Percentiles rank a stretch among this genome's conserved stretches.
Evolutionary conservation across 1,140 invertebrate species (phyloP).

Genomic region (Bombus ignitus): DNA sequence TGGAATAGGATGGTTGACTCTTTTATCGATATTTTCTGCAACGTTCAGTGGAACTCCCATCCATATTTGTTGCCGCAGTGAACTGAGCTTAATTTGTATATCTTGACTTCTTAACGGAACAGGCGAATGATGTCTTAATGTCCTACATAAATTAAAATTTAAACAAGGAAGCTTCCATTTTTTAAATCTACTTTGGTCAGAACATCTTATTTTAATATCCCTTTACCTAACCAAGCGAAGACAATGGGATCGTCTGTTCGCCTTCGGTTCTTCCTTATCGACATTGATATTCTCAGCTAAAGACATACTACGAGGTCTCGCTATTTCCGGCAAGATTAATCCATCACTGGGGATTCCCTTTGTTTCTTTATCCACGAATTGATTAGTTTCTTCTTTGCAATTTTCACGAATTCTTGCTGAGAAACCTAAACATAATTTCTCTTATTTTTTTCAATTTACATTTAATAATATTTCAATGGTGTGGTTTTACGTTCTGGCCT

Average conservation of each 20-base stretch:
- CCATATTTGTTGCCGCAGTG: constrained; percentile 85
- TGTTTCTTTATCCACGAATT: constrained; percentile 33
- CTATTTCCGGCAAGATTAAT: constrained; percentile 68
- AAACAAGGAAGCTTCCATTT: background rate
- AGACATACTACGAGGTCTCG: constrained; percentile 82
- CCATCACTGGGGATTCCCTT: background rate
- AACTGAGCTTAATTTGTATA: constrained; percentile 83
- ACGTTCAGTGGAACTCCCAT: constrained; percentile 76
- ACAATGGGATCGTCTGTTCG: constrained; percentile 80
- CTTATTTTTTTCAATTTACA: no score
- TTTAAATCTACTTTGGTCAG: background rate
- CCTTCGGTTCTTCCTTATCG: constrained; percentile 74
- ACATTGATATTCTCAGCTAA: constrained; percentile 80
- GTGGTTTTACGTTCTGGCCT: constrained; percentile 68
- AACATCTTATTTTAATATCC: background rate
- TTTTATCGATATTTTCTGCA: constrained; percentile 22
- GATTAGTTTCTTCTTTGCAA: constrained; percentile 36
- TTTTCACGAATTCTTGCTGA: constrained; percentile 7
- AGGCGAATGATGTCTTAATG: constrained; percentile 69
- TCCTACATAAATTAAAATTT: constrained; percentile 48
- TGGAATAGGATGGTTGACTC: constrained; percentile 55
- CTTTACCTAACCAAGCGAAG: constrained; percentile 73
- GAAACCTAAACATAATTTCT: background rate
- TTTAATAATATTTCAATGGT: background rate
- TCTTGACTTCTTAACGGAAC: constrained; percentile 79